Evolutionary conservation across 1,140 invertebrate species (phyloP).

Genomic region (Procambarus clarkii): DNA sequence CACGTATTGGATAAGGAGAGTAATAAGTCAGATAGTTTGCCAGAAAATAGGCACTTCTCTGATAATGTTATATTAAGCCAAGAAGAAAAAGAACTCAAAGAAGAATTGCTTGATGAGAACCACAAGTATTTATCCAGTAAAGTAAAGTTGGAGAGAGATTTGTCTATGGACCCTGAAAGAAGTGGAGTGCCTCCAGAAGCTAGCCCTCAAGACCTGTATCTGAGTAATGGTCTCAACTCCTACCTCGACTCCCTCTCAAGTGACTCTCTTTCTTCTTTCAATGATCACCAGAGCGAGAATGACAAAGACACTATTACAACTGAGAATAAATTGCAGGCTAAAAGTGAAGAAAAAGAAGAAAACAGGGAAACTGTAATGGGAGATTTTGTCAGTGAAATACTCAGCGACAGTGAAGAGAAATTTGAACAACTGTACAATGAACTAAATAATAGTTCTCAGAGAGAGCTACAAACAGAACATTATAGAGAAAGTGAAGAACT

Average conservation of each 20-base stretch:
- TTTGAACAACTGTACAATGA: conserved; percentile 46
- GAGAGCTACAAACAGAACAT: background rate
- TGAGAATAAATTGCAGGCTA: background rate
- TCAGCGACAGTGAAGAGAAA: conserved; percentile 30
- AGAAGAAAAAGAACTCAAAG: background rate
- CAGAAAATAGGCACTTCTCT: background rate
- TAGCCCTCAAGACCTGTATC: background rate
- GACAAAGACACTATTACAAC: background rate
- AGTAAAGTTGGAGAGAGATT: conserved; percentile 10
- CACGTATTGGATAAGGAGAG: background rate
- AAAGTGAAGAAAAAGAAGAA: background rate
- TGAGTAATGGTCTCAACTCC: background rate
- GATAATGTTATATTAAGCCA: background rate
- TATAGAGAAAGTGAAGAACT: background rate
- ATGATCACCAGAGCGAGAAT: background rate
- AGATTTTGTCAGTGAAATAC: background rate
- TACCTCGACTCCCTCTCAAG: background rate
- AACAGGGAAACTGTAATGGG: background rate
- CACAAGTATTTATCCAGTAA: background rate
- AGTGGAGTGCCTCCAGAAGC: background rate
- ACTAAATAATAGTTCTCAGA: background rate
- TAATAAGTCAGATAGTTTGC: background rate
- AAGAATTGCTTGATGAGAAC: background rate
- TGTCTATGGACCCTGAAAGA: background rate
- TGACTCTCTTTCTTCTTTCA: background rate